Conservation (phyloP, 2,888 invertebrate species). For the Athalia cordata region DNA sequence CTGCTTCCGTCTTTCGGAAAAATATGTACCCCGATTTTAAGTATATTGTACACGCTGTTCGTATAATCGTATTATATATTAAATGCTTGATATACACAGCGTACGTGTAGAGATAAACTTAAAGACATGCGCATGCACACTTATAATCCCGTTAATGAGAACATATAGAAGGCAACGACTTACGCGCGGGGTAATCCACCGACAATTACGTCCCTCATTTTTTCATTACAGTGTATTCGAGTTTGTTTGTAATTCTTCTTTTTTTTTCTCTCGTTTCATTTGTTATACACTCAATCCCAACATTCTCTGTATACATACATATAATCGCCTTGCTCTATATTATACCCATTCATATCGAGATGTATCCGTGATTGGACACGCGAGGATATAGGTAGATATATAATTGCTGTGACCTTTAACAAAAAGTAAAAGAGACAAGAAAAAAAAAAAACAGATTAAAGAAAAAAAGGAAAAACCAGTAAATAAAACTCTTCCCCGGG, state of each 20-base stretch:
- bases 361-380: too few relatives aligned
- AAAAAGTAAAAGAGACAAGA: not conserved
- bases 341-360: too few relatives aligned
- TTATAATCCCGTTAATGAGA: not conserved
- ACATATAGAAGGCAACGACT: conserved; percentile 30
- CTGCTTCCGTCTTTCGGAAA: conserved; percentile 13
- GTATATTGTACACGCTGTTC: not conserved
- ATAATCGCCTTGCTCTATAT: too few relatives aligned
- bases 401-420: conserved; percentile 23
- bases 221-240: too few relatives aligned
- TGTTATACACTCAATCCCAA: not conserved
- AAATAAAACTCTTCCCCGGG: not conserved
- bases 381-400: too few relatives aligned
- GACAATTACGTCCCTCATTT: conserved; percentile 18
- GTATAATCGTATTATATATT: not conserved
- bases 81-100: not conserved
- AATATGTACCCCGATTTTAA: not conserved
- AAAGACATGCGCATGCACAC: not conserved
- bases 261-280: not conserved
- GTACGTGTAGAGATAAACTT: not conserved
- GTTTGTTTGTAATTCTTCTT: not conserved
- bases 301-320: not conserved
- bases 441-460: not conserved
- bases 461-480: not conserved
- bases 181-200: not conserved